Evolutionary conservation across 1,140 invertebrate species (phyloP), one percentile per base, ranked within the genome.

Genomic region (Tribolium castaneum): DNA sequence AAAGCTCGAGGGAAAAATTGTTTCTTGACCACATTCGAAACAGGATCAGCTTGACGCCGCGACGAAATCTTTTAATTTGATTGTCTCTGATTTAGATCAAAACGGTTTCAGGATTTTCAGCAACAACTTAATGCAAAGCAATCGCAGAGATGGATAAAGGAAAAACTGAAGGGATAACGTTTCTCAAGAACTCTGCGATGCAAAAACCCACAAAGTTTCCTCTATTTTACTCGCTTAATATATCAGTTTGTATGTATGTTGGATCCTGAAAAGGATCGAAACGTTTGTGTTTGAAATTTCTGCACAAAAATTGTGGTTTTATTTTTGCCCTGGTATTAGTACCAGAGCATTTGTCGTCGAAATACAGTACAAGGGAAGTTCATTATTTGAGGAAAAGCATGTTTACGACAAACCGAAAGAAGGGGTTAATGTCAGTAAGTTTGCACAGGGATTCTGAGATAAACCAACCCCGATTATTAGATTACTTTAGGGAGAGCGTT

Each of bases 381-480:
- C 59, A 66, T 66, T 39, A 30, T 66, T 66, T 66, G 6, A 66
- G 34, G 59, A 66, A 30, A 35, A 66, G 59, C 59, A 30, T 66
- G 59, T 66, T 66, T 66, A 66, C 59, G 30, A 66, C 59, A 45
- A 66, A 66, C 59, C 59, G 34, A 35, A 66, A 30, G 59, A 66
- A 66, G 59, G 59, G 59, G 59, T 66, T 66, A 66, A 66, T 66
- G 59, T 66, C 59, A 35, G 34, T 66, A 66, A 66, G 59, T 66
- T 66, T 66, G 59, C 34, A 30, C 35, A 25, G 70, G 70, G 50
- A 72, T 39, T 50, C 7, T 50, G 70, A 72, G 70, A 72, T 72
- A 72, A 72, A 72, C 70, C 70, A n/a, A 50, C 70, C 70, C 70
- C 50, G 39, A 72, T 72, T 72, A 72, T 72, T 72, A 72, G 70